Conservation (phyloP, 2,888 invertebrate species). For the Lordiphosa andalusiaca region DNA sequence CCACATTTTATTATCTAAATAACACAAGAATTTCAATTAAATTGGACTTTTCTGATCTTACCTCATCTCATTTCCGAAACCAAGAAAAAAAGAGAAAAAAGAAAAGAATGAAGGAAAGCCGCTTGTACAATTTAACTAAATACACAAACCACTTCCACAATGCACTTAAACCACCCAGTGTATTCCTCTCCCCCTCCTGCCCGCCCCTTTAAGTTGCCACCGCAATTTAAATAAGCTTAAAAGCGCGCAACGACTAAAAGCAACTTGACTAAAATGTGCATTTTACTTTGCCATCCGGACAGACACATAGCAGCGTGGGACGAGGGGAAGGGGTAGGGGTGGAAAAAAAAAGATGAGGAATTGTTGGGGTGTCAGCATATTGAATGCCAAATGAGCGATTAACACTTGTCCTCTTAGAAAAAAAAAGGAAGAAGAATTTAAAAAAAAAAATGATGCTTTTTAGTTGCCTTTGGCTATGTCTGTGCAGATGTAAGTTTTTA, state of each 20-base stretch:
- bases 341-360: too few relatives aligned
- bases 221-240: slow-evolving; percentile 58
- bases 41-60: background rate
- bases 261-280: too few relatives aligned
- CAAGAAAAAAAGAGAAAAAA: background rate
- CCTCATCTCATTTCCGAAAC: slow-evolving; percentile 16
- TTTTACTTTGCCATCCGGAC: too few relatives aligned
- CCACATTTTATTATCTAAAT: background rate
- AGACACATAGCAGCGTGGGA: too few relatives aligned
- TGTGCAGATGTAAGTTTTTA: slow-evolving; percentile 21
- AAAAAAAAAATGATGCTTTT: slow-evolving; percentile 1
- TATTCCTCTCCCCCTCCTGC: background rate
- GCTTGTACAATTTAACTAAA: slow-evolving; percentile 35
- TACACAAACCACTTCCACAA: slow-evolving; percentile 33
- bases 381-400: slow-evolving; percentile 62
- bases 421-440: too few relatives aligned
- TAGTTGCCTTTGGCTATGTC: slow-evolving; percentile 30
- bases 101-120: background rate
- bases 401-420: slow-evolving; percentile 39
- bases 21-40: slow-evolving; percentile 56
- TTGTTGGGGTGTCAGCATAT: slow-evolving; percentile 35
- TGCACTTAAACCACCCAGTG: slow-evolving; percentile 21
- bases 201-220: too few relatives aligned
- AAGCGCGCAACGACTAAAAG: slow-evolving; percentile 36
- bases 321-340: background rate